These are phyloP conservation scores for Drosophila ficusphila DNA, from an alignment of 1,140 invertebrate species.

Conservation along the genomic window DNA sequence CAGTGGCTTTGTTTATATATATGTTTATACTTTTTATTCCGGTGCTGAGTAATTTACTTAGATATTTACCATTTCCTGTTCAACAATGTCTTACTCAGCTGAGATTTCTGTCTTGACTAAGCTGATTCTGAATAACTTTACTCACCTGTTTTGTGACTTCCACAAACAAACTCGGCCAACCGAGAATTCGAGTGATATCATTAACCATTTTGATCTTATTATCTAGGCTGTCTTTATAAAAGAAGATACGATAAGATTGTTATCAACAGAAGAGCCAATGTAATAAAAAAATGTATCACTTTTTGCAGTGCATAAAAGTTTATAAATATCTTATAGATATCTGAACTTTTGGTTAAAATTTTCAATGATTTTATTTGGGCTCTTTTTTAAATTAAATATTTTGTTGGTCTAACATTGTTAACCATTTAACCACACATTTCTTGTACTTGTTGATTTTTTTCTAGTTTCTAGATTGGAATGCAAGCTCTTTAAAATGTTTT, in stretches of 20 bases:
- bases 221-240: neutral
- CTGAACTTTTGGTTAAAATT: too few relatives aligned
- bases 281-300: too few relatives aligned
- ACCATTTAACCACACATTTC: too few relatives aligned
- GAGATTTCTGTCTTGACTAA: neutral
- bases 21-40: neutral
- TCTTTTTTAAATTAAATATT: too few relatives aligned
- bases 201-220: neutral
- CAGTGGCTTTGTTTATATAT: neutral
- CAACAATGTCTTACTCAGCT: neutral
- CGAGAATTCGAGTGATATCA: neutral
- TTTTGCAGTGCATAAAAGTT: too few relatives aligned
- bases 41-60: neutral
- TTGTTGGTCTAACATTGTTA: too few relatives aligned
- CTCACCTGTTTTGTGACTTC: neutral
- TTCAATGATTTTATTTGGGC: too few relatives aligned
- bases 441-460: too few relatives aligned
- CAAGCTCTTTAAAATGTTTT: too few relatives aligned
- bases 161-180: neutral
- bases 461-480: neutral
- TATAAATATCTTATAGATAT: too few relatives aligned
- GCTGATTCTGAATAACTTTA: neutral
- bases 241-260: neutral
- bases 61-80: neutral
- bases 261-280: too few relatives aligned